Base-by-base conservation (phyloP, 2,797 vertebrate species). In the Pangasius krempfi region DNA sequence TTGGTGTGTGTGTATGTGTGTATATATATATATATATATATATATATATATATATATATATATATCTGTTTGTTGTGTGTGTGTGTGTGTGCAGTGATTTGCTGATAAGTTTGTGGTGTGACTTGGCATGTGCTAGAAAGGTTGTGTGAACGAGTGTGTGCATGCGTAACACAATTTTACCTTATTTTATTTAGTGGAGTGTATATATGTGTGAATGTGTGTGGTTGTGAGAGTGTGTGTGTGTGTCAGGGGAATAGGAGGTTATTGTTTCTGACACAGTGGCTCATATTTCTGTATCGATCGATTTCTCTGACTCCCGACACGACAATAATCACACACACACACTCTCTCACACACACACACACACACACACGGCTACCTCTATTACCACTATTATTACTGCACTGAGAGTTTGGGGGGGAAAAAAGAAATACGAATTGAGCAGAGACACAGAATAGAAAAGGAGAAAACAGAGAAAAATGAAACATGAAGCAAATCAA, bases 281-380 rank as follows among this genome's bases (percentile, higher is more conserved):
- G 96, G 96, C 97, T 98, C 97, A 98, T 98, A 98, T 98, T 98
- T 98, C 97, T 98, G 96, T 94, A 97, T 95, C 95, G 97, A 98
- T 98, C 97, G 97, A 98, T 98, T 97, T 97, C 96, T 97, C 97
- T 98, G 97, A 98, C 97, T 98, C 97, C 97, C 97, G 96, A 98
- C 97, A 98, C 97, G 97, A 98, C 97, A 98, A 98, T 98, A 98
- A 98, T 98, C 97, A 84, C 86, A 84, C 87, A 90, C 89, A 73
- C 86, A 79, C 68, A 27, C 85, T 70, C 89, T 16, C 87, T 44
- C 89, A n/a, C 86, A 58, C 87, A 16, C 88, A 30, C 84, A 18
- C 68, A 22, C 86, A 30, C 73, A 82, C 81, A 68, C 90, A 89
- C 62, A 56, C 75, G 22, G 30, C 79, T 80, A 85, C 89, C 85